phyloP scores from a whole-genome alignment of 2,888 invertebrate genomes.

The Lysandra coridon region DNA sequence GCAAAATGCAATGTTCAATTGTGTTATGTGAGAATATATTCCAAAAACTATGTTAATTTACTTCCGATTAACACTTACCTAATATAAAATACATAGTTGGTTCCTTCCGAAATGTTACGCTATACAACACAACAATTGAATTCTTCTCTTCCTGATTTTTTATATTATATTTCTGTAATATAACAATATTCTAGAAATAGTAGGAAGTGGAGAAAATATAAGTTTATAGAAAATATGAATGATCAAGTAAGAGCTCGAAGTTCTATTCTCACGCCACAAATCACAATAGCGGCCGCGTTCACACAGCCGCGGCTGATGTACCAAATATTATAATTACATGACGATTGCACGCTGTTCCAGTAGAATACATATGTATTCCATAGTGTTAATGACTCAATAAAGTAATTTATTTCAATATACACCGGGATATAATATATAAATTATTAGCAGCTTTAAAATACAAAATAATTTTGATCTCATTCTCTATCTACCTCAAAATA shows the following conservation, averaged over 20 bases:
- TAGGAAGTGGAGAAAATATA: constrained; percentile 5
- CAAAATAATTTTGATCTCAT: neutral
- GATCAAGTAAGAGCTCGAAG: constrained; percentile 7
- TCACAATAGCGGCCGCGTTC: constrained; percentile 11
- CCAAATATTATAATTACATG: constrained; percentile 9
- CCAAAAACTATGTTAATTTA: neutral
- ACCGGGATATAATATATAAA: too few relatives aligned
- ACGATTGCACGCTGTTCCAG: neutral
- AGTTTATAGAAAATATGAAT: neutral
- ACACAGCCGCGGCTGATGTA: constrained; percentile 12
- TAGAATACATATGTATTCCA: neutral
- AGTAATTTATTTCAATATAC: neutral
- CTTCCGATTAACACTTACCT: neutral
- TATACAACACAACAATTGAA: neutral
- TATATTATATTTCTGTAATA: neutral
- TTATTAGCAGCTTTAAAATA: neutral
- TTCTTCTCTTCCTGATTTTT: neutral
- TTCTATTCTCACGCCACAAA: neutral
- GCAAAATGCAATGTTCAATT: neutral
- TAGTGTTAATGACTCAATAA: neutral
- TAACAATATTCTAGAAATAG: neutral
- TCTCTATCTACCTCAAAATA: too few relatives aligned
- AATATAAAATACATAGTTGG: neutral
- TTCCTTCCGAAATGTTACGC: neutral
- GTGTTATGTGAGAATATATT: neutral